Evolutionary conservation across 2,888 invertebrate genomes (phyloP), one percentile per base, ranked within the genome.

Genomic region (Pterobdella sp.): DNA sequence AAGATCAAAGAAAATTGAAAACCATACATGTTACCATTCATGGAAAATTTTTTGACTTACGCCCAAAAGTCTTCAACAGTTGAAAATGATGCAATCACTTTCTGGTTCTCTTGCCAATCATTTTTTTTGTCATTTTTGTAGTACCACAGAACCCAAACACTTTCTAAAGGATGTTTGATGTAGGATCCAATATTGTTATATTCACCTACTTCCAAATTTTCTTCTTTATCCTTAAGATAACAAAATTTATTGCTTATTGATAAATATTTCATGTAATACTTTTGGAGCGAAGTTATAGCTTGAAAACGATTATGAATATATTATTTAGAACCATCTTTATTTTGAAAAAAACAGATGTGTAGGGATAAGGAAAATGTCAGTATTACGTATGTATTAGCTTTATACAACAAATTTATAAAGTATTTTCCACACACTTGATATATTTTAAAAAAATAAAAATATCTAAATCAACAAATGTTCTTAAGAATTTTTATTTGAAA

Each of bases 11-110:
- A 29, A 60, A 4, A 3, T 65, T 10, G n/a, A 7, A 69, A 14
- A 18, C 31, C 31, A 71, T n/a, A 66, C 3, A 29, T 34, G 3
- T 14, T 68, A 68, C 14, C 18, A n/a, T 42, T 68, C n/a, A 65
- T 65, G 32, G 4, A 34, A 31, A 37, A 37, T 22, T 42, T 35
- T 68, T 32, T 63, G 35, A 72, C 85, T 85, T 85, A 93, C 92
- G 93, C 93, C 98, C 97, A 98, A 84, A 98, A 98, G 85, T 97
- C 96, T 87, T 98, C 97, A 37, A 95, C 95, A n/a, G 94, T 94
- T 82, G 91, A 90, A 84, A 98, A 94, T 77, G 91, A 91, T 73
- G 93, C 92, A 72, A 98, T 90, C 85, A 94, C 90, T 82, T 92
- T 91, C 81, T 93, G 90, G 85, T 94, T 93, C 79, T 94, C 92